Evolutionary conservation across 1,140 invertebrate genomes (phyloP), one percentile per base, ranked within the genome.

Genomic region (Cydia pomonella): DNA sequence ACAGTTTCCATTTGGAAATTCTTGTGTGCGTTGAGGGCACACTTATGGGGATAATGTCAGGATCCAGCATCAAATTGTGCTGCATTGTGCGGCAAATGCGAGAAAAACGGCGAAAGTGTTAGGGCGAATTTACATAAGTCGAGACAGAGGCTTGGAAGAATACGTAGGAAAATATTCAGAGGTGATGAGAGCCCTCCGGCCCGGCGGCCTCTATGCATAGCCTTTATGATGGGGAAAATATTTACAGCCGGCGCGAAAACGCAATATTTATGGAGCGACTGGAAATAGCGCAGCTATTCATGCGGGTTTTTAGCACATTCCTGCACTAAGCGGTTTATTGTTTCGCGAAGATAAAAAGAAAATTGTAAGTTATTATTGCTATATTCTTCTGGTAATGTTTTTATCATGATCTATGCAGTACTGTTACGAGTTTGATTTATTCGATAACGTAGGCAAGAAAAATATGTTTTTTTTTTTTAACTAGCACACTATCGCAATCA

Each of bases 101-200:
- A 89, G 86, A 92, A 92, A 92, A 90, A 89, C 83, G 85, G 75
- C 76, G 83, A 91, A 91, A 91, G 87, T 91, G 91, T 92, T 90
- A 85, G 89, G 85, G 82, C 82, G 74, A 79, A 92, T 92, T 93
- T 90, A 89, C 89, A 93, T 92, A 93, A 91, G 86, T 91, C 86
- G 89, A 91, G 89, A 89, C 90, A 92, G 91, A 89, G 91, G 91
- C 84, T 75, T 79, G 81, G 81, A 77, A 77, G 74, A 80, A 86
- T 90, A 86, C 77, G 86, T 87, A 86, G 81, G 83, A 91, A 92
- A 89, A 91, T 92, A 92, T 92, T 91, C 89, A 92, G 90, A 90
- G 84, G 88, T 89, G 89, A 90, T 90, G 88, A 89, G 80, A 86
- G 86, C 84, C 86, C 86, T 86, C 81, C 81, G 87, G 85, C 29